Percentiles rank a stretch among this genome's conserved stretches.
phyloP scores from a whole-genome alignment of 2,797 vertebrate species.

The Enteromius treurensis region DNA sequence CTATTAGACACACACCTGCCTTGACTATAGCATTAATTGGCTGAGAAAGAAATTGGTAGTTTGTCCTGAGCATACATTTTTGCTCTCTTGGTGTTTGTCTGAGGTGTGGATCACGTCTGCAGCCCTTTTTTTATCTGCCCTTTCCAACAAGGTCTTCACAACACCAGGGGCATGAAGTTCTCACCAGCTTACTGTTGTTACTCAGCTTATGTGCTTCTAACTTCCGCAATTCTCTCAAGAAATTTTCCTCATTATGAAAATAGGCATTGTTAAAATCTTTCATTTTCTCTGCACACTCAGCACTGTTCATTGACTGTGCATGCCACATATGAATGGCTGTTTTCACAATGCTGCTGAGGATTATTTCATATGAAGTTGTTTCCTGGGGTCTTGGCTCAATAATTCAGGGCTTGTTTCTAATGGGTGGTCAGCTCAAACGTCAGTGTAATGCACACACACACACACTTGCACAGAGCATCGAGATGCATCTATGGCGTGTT shows the following conservation, averaged over 20 bases:
- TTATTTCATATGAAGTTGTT: slow-evolving; percentile 64
- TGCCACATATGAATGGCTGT: slow-evolving; percentile 55
- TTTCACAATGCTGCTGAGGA: slow-evolving; percentile 56
- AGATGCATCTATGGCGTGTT: slow-evolving; percentile 38
- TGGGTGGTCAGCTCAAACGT: slow-evolving; percentile 54
- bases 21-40: neutral
- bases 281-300: slow-evolving; percentile 15
- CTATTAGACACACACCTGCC: slow-evolving; percentile 1
- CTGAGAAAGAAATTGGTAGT: neutral
- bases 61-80: neutral
- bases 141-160: slow-evolving; percentile 37
- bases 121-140: slow-evolving; percentile 21
- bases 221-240: neutral
- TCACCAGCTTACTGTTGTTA: neutral
- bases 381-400: slow-evolving; percentile 61
- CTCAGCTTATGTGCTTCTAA: neutral
- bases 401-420: slow-evolving; percentile 62
- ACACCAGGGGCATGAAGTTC: neutral
- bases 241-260: slow-evolving; percentile 51
- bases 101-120: neutral
- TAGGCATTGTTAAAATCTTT: slow-evolving; percentile 20
- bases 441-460: slow-evolving; percentile 12
- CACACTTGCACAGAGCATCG: slow-evolving; percentile 24
- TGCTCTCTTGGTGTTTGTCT: slow-evolving; percentile 16
- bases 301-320: slow-evolving; percentile 48